Evolutionary conservation across 2,888 invertebrate genomes (phyloP).

Genomic region (Mesoligia furuncula): DNA sequence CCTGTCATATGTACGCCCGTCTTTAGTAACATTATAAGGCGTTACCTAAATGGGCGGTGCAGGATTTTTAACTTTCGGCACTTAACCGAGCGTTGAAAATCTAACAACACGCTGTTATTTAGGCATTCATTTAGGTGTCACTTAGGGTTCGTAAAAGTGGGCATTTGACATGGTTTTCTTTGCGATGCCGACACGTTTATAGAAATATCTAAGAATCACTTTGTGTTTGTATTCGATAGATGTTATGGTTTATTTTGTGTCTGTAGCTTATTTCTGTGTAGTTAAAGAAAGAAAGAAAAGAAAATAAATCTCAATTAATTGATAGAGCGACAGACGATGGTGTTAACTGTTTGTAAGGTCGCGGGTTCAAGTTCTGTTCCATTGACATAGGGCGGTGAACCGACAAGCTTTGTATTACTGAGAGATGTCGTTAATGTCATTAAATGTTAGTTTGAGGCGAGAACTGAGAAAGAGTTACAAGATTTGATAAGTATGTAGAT

Average conservation of each 20-base stretch:
- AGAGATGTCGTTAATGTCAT: slow-evolving; percentile 36
- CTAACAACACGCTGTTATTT: background rate
- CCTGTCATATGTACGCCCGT: slow-evolving; percentile 50
- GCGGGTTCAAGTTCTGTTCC: slow-evolving; percentile 52
- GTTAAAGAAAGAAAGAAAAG: slow-evolving; percentile 24
- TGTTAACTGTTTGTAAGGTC: slow-evolving; percentile 61
- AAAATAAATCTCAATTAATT: slow-evolving; percentile 63
- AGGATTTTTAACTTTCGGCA: background rate
- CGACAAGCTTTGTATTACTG: slow-evolving; percentile 44
- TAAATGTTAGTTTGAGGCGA: background rate
- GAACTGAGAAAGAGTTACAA: background rate
- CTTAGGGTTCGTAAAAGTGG: background rate
- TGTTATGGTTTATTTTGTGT: slow-evolving; percentile 32
- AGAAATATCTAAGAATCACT: slow-evolving; percentile 13
- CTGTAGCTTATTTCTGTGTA: background rate
- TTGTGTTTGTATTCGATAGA: slow-evolving; percentile 9
- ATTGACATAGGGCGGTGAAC: slow-evolving; percentile 53
- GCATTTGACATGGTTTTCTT: slow-evolving; percentile 57
- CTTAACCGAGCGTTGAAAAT: background rate
- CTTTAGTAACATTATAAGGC: background rate
- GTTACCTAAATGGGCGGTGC: background rate
- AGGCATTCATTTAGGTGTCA: background rate
- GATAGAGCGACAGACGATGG: slow-evolving; percentile 48
- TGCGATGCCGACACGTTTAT: slow-evolving; percentile 54
- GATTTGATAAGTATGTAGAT: background rate